Evolutionary conservation across 2,888 invertebrate species (phyloP), one percentile per base, ranked within the genome.

Genomic region (Lapara coniferarum): DNA sequence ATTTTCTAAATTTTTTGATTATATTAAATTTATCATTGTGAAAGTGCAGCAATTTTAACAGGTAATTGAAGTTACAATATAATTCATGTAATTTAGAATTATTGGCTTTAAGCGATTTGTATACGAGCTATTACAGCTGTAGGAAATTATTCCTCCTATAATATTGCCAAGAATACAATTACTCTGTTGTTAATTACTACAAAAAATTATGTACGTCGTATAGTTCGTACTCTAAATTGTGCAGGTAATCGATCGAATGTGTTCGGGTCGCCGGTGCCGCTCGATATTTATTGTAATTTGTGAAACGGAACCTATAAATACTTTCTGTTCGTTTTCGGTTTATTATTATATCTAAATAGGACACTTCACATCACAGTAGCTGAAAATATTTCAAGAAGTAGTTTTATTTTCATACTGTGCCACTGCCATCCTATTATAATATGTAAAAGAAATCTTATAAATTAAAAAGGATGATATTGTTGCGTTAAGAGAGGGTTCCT

Each of bases 251-350:
- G 63, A 63, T 49, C 63, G 49, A 19, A 49, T 13, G 7, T 46
- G 49, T 19, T 19, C 49, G 63, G 57, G 63, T 19, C 13, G 7
- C 49, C 19, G 63, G 16, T 19, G 19, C 16, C 63, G 44, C 12
- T 63, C 46, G 59, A 63, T 25, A 63, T 63, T 49, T 46, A 25
- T 49, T 63, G 59, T 46, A 59, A 16, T 46, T 59, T 5, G 10
- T 46, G 44, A n/a, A 59, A 52, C 44, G 59, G 46, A 63, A 19
- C 10, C 55, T 55, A 55, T 55, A 55, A 16, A 63, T 63, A 63
- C 19, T 63, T 19, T 16, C 46, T 46, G 5, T 16, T 12, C 46
- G 10, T 49, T 8, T 19, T 19, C 4, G 10, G 0, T 49, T 19
- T 12, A 12, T 19, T 37, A 3, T 3, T 3, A 37, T 37, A 6